Conservation (phyloP, 2,888 invertebrate genomes). For the Schizaphis graminum region DNA sequence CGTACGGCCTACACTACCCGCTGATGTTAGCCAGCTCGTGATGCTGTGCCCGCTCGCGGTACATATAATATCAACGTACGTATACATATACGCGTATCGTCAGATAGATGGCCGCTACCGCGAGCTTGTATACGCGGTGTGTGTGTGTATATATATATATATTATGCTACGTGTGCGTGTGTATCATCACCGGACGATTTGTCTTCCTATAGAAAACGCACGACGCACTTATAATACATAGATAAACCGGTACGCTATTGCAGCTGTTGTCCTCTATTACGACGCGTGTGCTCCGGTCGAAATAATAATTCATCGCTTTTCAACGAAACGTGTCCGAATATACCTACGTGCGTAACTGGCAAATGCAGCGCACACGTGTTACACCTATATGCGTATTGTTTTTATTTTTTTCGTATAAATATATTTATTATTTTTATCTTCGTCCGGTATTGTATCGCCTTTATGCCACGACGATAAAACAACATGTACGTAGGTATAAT, state of each 20-base stretch:
- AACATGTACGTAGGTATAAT: neutral
- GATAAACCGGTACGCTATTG: too few species aligned
- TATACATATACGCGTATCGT: neutral
- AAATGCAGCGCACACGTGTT: neutral
- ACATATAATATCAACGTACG: neutral
- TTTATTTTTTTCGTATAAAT: neutral
- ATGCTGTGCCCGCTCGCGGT: neutral
- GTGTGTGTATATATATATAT: neutral
- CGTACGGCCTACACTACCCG: neutral
- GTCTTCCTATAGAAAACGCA: conserved; percentile 34
- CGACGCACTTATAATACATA: neutral
- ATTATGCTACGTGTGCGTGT: neutral
- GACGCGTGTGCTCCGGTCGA: neutral
- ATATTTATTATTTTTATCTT: neutral
- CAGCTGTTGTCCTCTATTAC: neutral
- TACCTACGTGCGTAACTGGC: neutral
- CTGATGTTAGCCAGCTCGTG: neutral
- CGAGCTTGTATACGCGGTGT: neutral
- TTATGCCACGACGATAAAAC: neutral
- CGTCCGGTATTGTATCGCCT: neutral
- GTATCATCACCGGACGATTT: conserved; percentile 16
- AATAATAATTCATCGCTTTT: conserved; percentile 34
- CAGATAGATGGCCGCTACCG: neutral
- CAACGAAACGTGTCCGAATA: conserved; percentile 15
- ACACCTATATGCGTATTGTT: conserved; percentile 5